Conservation (phyloP, 2,888 invertebrate genomes). For the Erpobdella octoculata region DNA sequence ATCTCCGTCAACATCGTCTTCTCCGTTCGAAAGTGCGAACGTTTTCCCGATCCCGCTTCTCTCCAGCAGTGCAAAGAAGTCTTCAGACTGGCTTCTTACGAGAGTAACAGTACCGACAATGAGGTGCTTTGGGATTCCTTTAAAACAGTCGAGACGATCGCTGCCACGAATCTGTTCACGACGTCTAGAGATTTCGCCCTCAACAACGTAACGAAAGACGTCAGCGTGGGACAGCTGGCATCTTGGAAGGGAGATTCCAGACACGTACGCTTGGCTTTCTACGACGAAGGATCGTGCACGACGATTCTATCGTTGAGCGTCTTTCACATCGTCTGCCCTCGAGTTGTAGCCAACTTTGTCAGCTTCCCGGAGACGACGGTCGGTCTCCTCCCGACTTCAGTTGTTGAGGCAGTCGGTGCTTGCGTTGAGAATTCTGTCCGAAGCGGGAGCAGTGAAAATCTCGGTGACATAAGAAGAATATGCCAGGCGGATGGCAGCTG, state of each 20-base stretch:
- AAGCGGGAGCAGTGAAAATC: too few relatives aligned
- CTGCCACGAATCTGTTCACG: conserved; percentile 4
- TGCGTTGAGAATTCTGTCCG: conserved; percentile 15
- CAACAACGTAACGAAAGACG: conserved; percentile 15
- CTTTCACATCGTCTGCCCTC: conserved; percentile 18
- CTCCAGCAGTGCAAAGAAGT: conserved; percentile 23
- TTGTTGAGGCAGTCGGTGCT: conserved; percentile 14
- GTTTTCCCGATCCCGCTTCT: not conserved
- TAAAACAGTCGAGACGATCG: conserved; percentile 7
- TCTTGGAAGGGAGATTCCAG: not conserved
- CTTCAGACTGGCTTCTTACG: conserved; percentile 13
- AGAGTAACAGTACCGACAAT: not conserved
- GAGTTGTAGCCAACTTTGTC: not conserved
- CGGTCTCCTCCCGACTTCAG: not conserved
- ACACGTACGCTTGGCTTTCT: conserved; percentile 10
- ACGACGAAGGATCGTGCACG: conserved; percentile 20
- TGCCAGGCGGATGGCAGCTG: conserved; percentile 23
- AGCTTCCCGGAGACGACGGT: conserved; percentile 10
- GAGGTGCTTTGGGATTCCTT: conserved; percentile 15
- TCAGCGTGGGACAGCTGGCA: not conserved
- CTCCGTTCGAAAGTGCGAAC: conserved; percentile 5
- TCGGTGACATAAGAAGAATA: not conserved
- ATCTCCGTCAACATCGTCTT: conserved; percentile 8
- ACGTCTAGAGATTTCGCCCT: not conserved
- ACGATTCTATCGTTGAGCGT: conserved; percentile 9